Base-by-base conservation (phyloP, 2,113 vertebrate genomes). In the Heterotilapia buettikoferi region DNA sequence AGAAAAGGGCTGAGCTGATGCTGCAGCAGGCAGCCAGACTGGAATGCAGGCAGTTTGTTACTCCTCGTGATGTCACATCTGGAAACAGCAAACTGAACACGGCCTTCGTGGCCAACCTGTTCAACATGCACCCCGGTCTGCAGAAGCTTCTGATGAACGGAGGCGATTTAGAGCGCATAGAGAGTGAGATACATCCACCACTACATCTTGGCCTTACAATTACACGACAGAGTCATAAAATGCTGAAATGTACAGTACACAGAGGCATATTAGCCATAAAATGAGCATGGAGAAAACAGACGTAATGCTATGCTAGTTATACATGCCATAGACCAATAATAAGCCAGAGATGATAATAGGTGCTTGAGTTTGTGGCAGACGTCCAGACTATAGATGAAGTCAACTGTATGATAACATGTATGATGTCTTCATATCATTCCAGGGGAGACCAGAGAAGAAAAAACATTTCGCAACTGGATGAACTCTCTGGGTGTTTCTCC, bases 401-500 rank as follows among this genome's bases (percentile, higher is more conserved):
- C 40, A 53, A 18, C n/a, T 73, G 26, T 76, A 43, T 52, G 21
- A 18, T 29, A 1, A 12, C 21, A 5, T 71, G 80, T 21, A 33
- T 84, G 5, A 13, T 33, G 6, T 71, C 8, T 57, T 85, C 1
- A n/a, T 88, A n/a, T 93, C 29, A 86, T 84, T 59, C 6, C 94
- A 99, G 98, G 96, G 79, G 99, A 99, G 93, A 97, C 97, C 88
- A 97, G 97, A 5, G 99, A 99, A 90, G 98, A 99, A 93, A 97
- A 97, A 89, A 99, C 98, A 10, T 99, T 99, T 92, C 96, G 98
- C 80, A 99, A 99, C 94, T 99, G 99, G 99, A 99, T 99, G 97
- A 99, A 99, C 96, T 99, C 99, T 36, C 95, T 99, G 93, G 99
- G 98, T 6, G 97, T 99, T 40, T 96, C 85, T 92, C 98, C 98